Base-by-base conservation (phyloP, 2,888 invertebrate species). In the Dioctria linearis region DNA sequence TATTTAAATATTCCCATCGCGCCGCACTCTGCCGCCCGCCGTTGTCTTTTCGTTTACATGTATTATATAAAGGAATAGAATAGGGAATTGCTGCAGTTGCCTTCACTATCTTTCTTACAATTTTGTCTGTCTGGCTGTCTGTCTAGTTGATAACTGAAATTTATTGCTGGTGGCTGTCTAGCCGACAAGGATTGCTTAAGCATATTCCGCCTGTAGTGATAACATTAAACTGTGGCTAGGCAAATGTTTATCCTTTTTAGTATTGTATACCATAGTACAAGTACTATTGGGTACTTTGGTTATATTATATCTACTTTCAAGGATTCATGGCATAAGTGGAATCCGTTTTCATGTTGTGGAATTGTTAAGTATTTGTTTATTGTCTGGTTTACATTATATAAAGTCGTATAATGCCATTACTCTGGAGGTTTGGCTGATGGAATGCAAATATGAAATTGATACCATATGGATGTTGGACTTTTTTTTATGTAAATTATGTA, bases 71-170 rank as follows among this genome's bases (percentile, higher is more conserved):
- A 37, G 65, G 59, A 46, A 9, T 46, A 46, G 13, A 5, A 59
- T 5, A 5, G 8, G 11, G 59, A 25, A 37, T 25, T 25, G 61
- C 13, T 11, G 11, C 61, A 61, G 61, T 61, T 39, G 61, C 61
- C 37, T 25, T 39, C 25, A 25, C 25, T 25, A 25, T 25, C 39
- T 39, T 6, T 61, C 61, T 37, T 25, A 39, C 61, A 61, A 25
- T 61, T 61, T 61, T 61, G 54, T 25, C 61, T 61, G 61, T 61
- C 61, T 61, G 61, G 61, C 37, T 61, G 61, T 39, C 61, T 61
- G 61, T 61, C 61, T 61, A 39, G 8, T 61, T 61, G 61, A 61
- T 61, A 61, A 61, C 61, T 61, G 61, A 61, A 61, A 61, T 61
- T 61, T 61, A 61, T 61, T 61, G 61, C 39, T 61, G 25, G 39